Base-by-base conservation (phyloP, 2,113 vertebrate genomes). In the Blennius ocellaris region DNA sequence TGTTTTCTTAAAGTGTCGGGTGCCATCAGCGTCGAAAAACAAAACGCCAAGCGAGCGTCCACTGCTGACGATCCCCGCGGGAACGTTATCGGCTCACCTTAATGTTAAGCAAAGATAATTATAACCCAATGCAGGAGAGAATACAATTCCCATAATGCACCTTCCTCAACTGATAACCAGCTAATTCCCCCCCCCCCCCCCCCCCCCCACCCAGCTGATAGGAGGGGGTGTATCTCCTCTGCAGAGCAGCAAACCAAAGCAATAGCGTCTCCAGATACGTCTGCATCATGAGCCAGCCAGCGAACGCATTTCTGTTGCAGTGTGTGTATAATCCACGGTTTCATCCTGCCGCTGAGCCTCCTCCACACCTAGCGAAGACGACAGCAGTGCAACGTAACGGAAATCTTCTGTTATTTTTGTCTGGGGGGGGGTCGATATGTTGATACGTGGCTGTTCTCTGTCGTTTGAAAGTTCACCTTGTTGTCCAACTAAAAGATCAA, bases 71-170 rank as follows among this genome's bases (percentile, higher is more conserved):
- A 74, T 67, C 73, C 80, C 75, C 60, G 60, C 47, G 71, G 80
- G 76, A 78, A 11, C 45, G 7, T 60, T 71, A 78, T 78, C 50
- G 75, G 87, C 78, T 76, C 50, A 68, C 68, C 47, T 51, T 83
- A 84, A 83, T 76, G 78, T 75, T 83, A 85, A 82, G 78, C 62
- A 73, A 78, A 83, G 65, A 83, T 86, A 69, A 83, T 73, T 85
- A 82, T 79, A 87, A 78, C 69, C 56, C 39, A 62, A 54, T 64
- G 50, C 65, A 53, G 51, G 59, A 78, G 90, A 83, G 74, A 76
- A 70, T 78, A 78, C 60, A 50, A 16, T 60, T 86, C 82, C 89
- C 80, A 69, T 48, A 39, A 80, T 81, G 80, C 83, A 78, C 51
- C 66, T 30, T 69, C 68, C 51, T 50, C 50, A 49, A 47, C 73